Percentiles rank a stretch among this genome's conserved stretches.
Conservation (phyloP, 2,888 invertebrate species). For the Elgonia sp. region DNA sequence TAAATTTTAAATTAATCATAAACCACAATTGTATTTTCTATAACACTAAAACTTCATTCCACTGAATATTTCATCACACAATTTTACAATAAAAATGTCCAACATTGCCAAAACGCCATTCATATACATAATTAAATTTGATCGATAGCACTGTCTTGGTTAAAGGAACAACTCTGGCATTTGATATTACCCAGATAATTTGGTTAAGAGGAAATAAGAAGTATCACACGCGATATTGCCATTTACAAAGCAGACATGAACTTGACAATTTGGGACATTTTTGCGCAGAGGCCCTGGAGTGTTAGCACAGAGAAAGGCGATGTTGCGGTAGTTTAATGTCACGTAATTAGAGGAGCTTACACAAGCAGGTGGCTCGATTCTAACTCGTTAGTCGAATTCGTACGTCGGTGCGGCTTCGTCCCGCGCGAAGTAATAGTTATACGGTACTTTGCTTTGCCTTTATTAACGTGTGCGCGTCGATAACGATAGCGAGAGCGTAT, state of each 20-base stretch:
- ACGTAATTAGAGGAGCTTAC: conserved; percentile 39
- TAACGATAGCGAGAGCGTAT: conserved; percentile 30
- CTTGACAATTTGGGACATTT: conserved; percentile 10
- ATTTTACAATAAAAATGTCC: too few species aligned
- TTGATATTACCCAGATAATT: too few species aligned
- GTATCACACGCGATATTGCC: conserved; percentile 1
- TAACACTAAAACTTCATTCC: too few species aligned
- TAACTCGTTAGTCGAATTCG: conserved; percentile 58
- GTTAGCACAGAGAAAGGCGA: conserved; percentile 3
- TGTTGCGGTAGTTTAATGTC: conserved; percentile 37
- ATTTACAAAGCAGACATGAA: neutral
- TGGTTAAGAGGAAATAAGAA: too few species aligned
- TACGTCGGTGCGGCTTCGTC: conserved; percentile 43
- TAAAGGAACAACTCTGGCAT: too few species aligned
- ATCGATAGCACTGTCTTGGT: too few species aligned
- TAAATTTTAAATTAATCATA: too few species aligned
- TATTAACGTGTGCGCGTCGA: conserved; percentile 12
- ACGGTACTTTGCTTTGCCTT: conserved; percentile 47
- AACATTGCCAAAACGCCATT: too few species aligned
- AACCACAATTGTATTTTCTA: too few species aligned
- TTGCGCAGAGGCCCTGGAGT: neutral
- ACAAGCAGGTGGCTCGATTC: conserved; percentile 33
- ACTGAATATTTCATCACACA: too few species aligned
- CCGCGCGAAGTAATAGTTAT: conserved; percentile 45
- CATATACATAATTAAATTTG: too few species aligned